These are phyloP conservation scores for Mus spretus DNA, from an alignment of 2,797 vertebrate species.

Conservation along the genomic window DNA sequence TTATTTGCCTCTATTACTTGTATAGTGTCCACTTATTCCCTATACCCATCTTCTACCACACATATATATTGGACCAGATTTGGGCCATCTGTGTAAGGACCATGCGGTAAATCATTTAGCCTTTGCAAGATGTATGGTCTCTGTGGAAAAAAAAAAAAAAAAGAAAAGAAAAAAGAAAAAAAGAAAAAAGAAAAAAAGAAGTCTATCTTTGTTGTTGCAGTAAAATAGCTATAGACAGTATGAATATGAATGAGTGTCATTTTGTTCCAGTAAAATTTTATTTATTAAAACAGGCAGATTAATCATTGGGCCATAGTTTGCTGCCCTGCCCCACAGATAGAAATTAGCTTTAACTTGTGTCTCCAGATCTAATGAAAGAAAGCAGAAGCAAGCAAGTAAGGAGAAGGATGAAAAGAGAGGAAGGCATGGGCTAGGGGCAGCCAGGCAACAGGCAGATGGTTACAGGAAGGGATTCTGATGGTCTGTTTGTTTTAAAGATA, in stretches of 20 bases:
- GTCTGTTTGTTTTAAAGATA: slow-evolving; percentile 31
- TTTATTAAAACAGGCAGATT: slow-evolving; percentile 46
- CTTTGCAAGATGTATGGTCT: neutral
- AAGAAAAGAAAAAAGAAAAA: neutral
- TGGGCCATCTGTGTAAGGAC: neutral
- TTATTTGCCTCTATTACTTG: neutral
- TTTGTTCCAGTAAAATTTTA: slow-evolving; percentile 33
- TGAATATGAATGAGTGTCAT: neutral
- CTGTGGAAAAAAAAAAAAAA: neutral
- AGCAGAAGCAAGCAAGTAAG: neutral
- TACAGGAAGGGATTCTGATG: neutral
- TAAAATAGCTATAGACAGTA: neutral
- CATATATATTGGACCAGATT: neutral
- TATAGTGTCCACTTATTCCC: neutral
- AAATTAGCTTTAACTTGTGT: neutral
- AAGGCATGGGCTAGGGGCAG: neutral
- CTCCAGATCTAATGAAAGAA: neutral
- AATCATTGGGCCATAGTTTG: neutral
- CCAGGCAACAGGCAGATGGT: neutral
- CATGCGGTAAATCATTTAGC: slow-evolving; percentile 22
- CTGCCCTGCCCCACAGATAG: neutral
- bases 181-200: neutral
- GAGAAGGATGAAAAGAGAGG: neutral
- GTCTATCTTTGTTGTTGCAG: neutral
- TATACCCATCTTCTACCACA: neutral